Percentiles rank a stretch among this genome's conserved stretches.
Conservation (phyloP, 1,140 invertebrate species). For the Xylocopa sonorina region DNA sequence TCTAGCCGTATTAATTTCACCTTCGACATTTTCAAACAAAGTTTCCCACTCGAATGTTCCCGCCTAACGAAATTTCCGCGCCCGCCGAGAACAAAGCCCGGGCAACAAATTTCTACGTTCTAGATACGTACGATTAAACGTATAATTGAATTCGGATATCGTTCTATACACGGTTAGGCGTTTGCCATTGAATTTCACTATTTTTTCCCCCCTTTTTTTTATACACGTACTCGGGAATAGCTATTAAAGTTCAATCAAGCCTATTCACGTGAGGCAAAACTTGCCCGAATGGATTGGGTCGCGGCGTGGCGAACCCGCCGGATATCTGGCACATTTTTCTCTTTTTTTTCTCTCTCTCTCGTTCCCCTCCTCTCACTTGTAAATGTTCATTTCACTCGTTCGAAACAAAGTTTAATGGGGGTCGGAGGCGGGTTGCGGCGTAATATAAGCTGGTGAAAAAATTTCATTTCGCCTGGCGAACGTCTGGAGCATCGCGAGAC, state of each 20-base stretch:
- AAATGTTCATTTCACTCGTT: neutral
- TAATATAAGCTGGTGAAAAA: conserved; percentile 12
- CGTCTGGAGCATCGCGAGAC: neutral
- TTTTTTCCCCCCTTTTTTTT: neutral
- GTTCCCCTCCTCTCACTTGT: no score
- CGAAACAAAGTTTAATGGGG: conserved; percentile 36
- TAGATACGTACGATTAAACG: neutral
- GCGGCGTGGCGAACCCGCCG: neutral
- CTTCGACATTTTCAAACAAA: neutral
- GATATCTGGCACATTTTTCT: neutral
- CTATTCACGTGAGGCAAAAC: conserved; percentile 12
- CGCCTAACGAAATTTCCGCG: neutral
- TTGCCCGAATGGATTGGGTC: neutral
- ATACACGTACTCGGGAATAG: neutral
- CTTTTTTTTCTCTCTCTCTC: neutral
- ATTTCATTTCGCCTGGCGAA: conserved; percentile 24
- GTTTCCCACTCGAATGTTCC: no score
- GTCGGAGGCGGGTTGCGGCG: no score
- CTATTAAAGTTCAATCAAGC: conserved; percentile 38
- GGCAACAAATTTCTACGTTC: neutral
- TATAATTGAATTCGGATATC: conserved; percentile 5
- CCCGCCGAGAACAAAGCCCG: neutral
- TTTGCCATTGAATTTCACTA: neutral
- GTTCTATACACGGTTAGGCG: neutral
- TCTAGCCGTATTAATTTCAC: no score